phyloP scores from a whole-genome alignment of 2,113 vertebrate genomes.

The Tetrax tetrax region DNA sequence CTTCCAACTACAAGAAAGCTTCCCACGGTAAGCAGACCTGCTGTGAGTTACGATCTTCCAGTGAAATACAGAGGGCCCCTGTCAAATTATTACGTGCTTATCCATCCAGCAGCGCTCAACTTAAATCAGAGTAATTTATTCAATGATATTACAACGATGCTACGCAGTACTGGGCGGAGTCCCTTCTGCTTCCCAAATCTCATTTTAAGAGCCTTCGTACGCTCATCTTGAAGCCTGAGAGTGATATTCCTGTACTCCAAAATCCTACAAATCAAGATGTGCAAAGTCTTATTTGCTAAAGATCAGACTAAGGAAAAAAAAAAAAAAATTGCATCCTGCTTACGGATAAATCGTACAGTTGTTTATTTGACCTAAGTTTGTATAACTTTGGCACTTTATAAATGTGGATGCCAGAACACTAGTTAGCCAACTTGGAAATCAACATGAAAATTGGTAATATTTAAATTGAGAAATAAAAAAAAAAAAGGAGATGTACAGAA shows the following conservation, averaged over 20 bases:
- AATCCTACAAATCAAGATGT: neutral
- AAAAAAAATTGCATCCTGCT: fast-evolving
- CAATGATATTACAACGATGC: neutral
- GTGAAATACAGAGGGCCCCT: neutral
- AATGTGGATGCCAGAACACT: neutral
- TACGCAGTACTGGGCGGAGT: fast-evolving
- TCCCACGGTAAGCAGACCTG: neutral
- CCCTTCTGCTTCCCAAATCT: neutral
- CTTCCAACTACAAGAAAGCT: neutral
- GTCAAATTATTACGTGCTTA: neutral
- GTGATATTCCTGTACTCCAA: neutral
- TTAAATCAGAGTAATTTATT: neutral
- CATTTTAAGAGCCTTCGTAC: neutral
- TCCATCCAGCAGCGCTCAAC: neutral
- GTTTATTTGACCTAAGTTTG: neutral
- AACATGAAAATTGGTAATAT: neutral
- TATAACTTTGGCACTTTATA: neutral
- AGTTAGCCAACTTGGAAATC: neutral
- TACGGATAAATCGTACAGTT: neutral
- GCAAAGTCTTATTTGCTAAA: neutral
- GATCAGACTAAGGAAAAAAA: neutral
- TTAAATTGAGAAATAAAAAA: neutral
- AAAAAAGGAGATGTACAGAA: neutral
- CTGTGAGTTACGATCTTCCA: neutral
- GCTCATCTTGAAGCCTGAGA: neutral